These are phyloP conservation scores for Festucalex cinctus DNA, from an alignment of 2,113 vertebrate genomes.

Conservation along the genomic window DNA sequence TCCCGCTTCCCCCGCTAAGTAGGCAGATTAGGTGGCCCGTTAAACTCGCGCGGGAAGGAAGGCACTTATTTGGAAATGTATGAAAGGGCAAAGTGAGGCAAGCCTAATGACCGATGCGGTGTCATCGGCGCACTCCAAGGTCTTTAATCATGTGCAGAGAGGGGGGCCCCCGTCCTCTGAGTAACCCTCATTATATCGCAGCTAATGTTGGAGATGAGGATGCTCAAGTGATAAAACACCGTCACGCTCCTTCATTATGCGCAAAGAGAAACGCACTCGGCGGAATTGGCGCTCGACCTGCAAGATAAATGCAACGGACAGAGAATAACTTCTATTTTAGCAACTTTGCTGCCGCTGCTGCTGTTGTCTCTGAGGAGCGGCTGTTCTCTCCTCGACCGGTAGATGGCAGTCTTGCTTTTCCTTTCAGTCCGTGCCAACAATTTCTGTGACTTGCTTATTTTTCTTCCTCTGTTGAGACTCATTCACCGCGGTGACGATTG, in stretches of 20 bases:
- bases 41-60: conserved; percentile 66
- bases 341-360: conserved; percentile 38
- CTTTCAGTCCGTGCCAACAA: background rate
- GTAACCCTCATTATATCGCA: conserved; percentile 74
- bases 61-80: conserved; percentile 72
- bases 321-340: conserved; percentile 61
- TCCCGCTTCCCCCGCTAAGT: conserved; percentile 46
- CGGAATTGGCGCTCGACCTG: conserved; percentile 62
- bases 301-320: conserved; percentile 65
- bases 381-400: conserved; percentile 29
- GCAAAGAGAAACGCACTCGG: conserved; percentile 69
- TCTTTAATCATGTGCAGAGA: conserved; percentile 67
- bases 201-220: conserved; percentile 74
- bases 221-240: conserved; percentile 70
- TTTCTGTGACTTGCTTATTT: background rate
- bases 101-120: conserved; percentile 69
- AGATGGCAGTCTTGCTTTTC: conserved; percentile 53
- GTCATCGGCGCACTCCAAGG: conserved; percentile 57
- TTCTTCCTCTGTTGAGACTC: background rate
- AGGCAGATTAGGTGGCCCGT: conserved; percentile 70
- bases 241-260: conserved; percentile 67
- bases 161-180: conserved; percentile 65
- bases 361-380: background rate
- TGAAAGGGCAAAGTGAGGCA: conserved; percentile 69
- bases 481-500: conserved; percentile 18